Evolutionary conservation across 2,888 invertebrate genomes (phyloP).

Genomic region (Drosophila aldrichi): DNA sequence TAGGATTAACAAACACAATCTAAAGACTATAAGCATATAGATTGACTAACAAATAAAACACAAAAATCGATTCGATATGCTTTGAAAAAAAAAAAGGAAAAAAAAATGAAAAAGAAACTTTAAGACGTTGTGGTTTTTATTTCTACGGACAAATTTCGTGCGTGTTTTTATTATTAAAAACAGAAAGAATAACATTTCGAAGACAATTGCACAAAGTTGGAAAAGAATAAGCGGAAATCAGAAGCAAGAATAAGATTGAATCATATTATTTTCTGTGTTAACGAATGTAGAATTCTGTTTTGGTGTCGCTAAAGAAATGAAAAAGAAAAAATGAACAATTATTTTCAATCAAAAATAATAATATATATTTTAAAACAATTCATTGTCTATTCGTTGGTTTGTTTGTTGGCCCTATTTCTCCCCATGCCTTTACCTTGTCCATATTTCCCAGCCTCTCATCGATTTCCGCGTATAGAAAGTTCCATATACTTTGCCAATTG

Average conservation of each 20-base stretch:
- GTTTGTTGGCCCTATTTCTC: constrained; percentile 37
- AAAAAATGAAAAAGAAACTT: constrained; percentile 32
- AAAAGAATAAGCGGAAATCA: constrained; percentile 74
- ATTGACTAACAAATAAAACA: constrained; percentile 75
- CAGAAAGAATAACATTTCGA: constrained; percentile 25
- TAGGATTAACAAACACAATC: constrained; percentile 56
- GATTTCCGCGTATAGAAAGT: constrained; percentile 54
- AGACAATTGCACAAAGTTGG: constrained; percentile 73
- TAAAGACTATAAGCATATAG: constrained; percentile 73
- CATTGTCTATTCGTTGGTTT: constrained; percentile 44
- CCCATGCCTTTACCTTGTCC: background rate
- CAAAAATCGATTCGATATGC: constrained; percentile 65
- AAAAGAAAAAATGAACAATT: constrained; percentile 23
- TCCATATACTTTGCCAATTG: constrained; percentile 66
- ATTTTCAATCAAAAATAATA: constrained; percentile 22
- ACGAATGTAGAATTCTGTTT: constrained; percentile 83
- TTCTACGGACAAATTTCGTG: constrained; percentile 75
- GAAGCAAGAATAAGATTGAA: constrained; percentile 49
- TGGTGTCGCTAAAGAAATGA: constrained; percentile 81
- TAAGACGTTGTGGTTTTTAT: constrained; percentile 83
- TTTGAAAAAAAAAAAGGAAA: constrained; percentile 49
- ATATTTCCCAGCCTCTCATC: constrained; percentile 2
- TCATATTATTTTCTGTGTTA: constrained; percentile 80
- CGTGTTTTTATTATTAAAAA: constrained; percentile 40
- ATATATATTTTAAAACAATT: constrained; percentile 24